phyloP scores from a whole-genome alignment of 1,140 invertebrate species.

The Psilanteris sp. region DNA sequence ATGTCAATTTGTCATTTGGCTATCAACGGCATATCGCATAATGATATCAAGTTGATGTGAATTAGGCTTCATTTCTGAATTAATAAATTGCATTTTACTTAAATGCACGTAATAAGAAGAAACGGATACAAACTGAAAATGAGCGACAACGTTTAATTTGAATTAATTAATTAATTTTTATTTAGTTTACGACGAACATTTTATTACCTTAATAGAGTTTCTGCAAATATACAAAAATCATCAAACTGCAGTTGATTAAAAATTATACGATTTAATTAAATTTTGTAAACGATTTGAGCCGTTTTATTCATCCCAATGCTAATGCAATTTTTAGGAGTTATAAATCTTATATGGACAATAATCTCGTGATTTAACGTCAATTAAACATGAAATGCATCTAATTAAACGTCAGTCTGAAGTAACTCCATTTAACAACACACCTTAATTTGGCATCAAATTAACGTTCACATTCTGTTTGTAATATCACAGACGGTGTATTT shows the following conservation, averaged over 20 bases:
- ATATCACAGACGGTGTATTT: conserved; percentile 43
- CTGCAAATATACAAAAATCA: too few relatives aligned
- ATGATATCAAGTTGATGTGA: conserved; percentile 33
- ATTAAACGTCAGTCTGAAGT: conserved; percentile 56
- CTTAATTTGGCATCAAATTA: conserved; percentile 55
- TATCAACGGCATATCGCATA: conserved; percentile 35
- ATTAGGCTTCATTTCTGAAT: conserved; percentile 28
- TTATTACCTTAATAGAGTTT: too few relatives aligned
- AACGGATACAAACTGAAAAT: too few relatives aligned
- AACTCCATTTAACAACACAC: conserved; percentile 43
- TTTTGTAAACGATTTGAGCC: background rate
- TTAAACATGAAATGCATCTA: conserved; percentile 54
- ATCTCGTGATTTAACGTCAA: conserved; percentile 50
- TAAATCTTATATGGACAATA: conserved; percentile 48
- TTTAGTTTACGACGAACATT: too few relatives aligned
- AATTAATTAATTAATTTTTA: too few relatives aligned
- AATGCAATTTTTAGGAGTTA: conserved; percentile 17
- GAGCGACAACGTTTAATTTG: too few relatives aligned
- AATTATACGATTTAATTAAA: conserved; percentile 10
- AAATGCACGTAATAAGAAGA: too few relatives aligned
- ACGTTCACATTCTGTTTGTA: conserved; percentile 50
- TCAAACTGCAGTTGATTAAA: conserved; percentile 3
- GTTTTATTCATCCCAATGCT: conserved; percentile 5
- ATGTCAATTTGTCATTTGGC: conserved; percentile 46
- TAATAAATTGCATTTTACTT: conserved; percentile 9